These are phyloP conservation scores for Lineus longissimus DNA, from an alignment of 1,140 invertebrate species.

Conservation along the genomic window DNA sequence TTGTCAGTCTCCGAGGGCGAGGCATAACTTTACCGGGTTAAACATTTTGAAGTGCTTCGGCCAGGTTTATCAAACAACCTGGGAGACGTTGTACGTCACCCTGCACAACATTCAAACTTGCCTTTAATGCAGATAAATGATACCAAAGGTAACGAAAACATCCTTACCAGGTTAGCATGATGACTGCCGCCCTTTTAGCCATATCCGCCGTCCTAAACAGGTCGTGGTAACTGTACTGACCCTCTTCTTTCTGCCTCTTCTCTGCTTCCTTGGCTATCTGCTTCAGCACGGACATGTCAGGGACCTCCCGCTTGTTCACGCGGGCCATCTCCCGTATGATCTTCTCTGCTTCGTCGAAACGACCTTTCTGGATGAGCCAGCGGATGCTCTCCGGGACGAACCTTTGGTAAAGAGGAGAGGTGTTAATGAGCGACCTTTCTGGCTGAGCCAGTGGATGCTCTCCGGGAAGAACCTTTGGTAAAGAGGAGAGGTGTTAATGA, in stretches of 20 bases:
- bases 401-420: too few relatives aligned
- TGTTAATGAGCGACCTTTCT: too few relatives aligned
- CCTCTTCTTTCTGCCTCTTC: neutral
- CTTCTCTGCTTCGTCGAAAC: slow-evolving; percentile 30
- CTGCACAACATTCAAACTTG: too few relatives aligned
- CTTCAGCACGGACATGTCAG: neutral
- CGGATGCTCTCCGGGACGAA: slow-evolving; percentile 38
- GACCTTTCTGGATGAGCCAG: slow-evolving; percentile 30
- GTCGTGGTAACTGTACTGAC: neutral
- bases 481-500: too few relatives aligned
- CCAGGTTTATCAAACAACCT: too few relatives aligned
- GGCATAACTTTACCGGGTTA: too few relatives aligned
- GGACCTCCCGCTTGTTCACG: slow-evolving; percentile 20
- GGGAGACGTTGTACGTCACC: too few relatives aligned
- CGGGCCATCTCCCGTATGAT: slow-evolving; percentile 26
- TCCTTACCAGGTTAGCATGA: neutral
- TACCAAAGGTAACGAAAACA: neutral
- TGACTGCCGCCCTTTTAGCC: neutral
- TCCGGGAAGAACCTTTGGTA: too few relatives aligned
- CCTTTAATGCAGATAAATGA: too few relatives aligned
- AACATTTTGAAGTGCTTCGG: too few relatives aligned
- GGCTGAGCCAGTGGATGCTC: too few relatives aligned
- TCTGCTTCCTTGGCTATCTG: neutral
- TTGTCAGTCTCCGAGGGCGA: too few relatives aligned
- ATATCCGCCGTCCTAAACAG: neutral